Conservation (phyloP, 92 coral and sea anemone species). For the Parazoanthus darwini region DNA sequence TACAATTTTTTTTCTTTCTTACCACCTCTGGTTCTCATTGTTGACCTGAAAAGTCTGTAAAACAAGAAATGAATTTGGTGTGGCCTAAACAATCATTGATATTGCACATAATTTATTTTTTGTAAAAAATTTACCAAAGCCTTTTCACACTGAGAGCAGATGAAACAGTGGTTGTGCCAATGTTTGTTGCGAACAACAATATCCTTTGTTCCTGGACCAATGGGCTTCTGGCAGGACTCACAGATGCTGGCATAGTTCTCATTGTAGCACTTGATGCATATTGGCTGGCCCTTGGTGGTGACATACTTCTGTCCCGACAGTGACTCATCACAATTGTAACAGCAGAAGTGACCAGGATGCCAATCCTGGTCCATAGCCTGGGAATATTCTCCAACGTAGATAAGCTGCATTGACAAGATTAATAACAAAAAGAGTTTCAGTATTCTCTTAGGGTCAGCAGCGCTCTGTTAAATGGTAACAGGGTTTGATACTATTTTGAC, state of each 20-base stretch:
- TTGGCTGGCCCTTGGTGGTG: conserved; percentile 79
- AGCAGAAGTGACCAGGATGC: conserved; percentile 97
- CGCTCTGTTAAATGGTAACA: too few relatives aligned
- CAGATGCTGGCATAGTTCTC: conserved; percentile 82
- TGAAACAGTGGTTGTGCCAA: conserved; percentile 95
- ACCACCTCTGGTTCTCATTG: too few relatives aligned
- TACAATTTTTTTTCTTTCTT: too few relatives aligned
- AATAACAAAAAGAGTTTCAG: not conserved
- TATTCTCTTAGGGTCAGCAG: too few relatives aligned
- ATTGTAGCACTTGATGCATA: conserved; percentile 88
- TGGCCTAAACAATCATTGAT: too few relatives aligned
- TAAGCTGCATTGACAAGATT: conserved; percentile 57
- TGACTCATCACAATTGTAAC: conserved; percentile 92
- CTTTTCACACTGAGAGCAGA: conserved; percentile 82
- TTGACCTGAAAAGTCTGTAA: too few relatives aligned
- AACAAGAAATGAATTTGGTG: too few relatives aligned
- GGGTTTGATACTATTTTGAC: too few relatives aligned
- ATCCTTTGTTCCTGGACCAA: conserved; percentile 97
- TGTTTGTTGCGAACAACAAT: conserved; percentile 94
- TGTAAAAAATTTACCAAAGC: conserved; percentile 48
- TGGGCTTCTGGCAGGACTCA: conserved; percentile 81
- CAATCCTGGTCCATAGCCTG: conserved; percentile 95
- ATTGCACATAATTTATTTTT: not conserved
- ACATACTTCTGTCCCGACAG: conserved; percentile 86
- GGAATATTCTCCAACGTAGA: conserved; percentile 94